A percentile compares a stretch with the other conserved stretches of the same genome.
These are phyloP conservation scores for Lagorchestes hirsutus DNA, from an alignment of 2,797 vertebrate species.

Conservation along the genomic window DNA sequence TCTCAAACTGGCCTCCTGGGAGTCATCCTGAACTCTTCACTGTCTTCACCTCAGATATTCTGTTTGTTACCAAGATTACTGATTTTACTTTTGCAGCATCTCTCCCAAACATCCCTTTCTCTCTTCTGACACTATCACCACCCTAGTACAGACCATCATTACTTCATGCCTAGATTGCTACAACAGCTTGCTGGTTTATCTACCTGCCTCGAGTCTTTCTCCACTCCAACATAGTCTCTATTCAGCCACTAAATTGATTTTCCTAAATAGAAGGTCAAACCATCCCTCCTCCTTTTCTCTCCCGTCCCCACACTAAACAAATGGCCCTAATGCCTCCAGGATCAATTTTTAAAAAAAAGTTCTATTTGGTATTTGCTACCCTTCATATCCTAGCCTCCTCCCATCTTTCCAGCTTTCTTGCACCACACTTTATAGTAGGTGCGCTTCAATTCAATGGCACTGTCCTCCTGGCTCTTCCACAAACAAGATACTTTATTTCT, in stretches of 20 bases:
- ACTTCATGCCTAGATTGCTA: not conserved
- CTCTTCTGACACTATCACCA: not conserved
- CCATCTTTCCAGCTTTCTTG: not conserved
- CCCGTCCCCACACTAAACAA: not conserved
- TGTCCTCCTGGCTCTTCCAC: not conserved
- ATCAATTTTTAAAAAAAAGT: not conserved
- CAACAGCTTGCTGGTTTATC: not conserved
- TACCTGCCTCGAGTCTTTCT: not conserved
- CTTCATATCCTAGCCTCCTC: not conserved
- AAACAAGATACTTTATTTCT: not conserved
- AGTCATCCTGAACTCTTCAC: not conserved
- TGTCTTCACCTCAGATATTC: not conserved
- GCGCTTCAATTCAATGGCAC: not conserved
- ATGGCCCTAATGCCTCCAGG: not conserved
- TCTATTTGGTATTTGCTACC: not conserved
- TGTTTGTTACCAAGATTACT: not conserved
- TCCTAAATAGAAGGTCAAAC: not conserved
- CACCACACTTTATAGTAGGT: not conserved
- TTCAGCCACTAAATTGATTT: not conserved
- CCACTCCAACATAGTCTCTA: not conserved
- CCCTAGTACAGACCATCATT: not conserved
- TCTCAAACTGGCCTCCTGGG: not conserved
- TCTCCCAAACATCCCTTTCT: not conserved
- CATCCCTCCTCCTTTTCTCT: fast-evolving
- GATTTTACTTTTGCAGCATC: not conserved